Evolutionary conservation across 2,797 vertebrate genomes (phyloP), one percentile per base, ranked within the genome.

Genomic region (Huso huso): DNA sequence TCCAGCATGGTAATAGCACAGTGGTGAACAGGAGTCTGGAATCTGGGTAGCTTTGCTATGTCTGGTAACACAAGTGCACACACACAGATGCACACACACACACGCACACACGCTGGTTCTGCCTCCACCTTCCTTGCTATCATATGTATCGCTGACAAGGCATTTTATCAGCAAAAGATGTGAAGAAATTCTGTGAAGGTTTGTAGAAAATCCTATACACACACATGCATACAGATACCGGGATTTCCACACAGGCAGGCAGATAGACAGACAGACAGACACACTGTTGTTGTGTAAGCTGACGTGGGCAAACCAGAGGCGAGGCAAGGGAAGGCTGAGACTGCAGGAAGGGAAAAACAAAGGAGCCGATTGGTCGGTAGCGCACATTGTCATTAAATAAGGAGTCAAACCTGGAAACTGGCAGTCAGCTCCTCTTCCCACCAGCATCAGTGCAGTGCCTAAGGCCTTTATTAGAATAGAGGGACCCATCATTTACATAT

Each of bases 1-100:
- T 76, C 75, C 79, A 76, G 73, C 75, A 75, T 75, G 66, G 74
- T 75, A 76, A 79, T 72, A 74, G 66, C 71, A 69, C 51, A 67
- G 57, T 18, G 68, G 67, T 68, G 69, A 72, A 72, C 71, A 66
- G 70, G 71, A 75, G 66, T 66, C 49, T 73, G 66, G 70, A 75
- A 75, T 74, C 72, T 79, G 75, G 71, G 75, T 72, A 73, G 59
- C 64, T 65, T 68, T 63, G 60, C 8, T 6, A 57, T 70, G 72
- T 73, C 64, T 73, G 70, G 69, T 11, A 64, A 49, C 23, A 37
- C 23, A 62, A 48, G 13, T 64, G 55, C 57, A 57, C 66, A 66
- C 59, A 63, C 9, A 12, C 13, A 58, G 6, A 58, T 4, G 7
- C 8, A 59, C 51, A 11, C 62, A n/a, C 13, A 49, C 11, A 55